Evolutionary conservation across 2,797 vertebrate species (phyloP).

Genomic region (Pipistrellus pipistrellus): DNA sequence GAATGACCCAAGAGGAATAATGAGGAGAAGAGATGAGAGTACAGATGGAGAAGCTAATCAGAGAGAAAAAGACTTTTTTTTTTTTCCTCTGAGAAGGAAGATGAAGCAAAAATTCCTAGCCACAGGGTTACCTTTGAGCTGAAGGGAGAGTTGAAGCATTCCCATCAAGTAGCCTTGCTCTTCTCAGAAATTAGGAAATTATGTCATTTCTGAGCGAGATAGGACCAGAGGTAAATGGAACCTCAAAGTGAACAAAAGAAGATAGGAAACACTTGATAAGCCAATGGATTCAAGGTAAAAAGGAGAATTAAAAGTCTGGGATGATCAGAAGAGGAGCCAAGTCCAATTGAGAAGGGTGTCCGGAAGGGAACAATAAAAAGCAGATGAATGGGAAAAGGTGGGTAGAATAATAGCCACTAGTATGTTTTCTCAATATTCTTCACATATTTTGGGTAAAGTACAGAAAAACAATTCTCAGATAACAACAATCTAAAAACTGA

Average conservation of each 20-base stretch:
- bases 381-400: not conserved
- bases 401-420: not conserved
- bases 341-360: not conserved
- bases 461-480: constrained; percentile 15
- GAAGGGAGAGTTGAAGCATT: not conserved
- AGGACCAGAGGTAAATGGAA: not conserved
- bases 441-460: not conserved
- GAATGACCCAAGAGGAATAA: not conserved
- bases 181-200: not conserved
- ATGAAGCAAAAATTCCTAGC: not conserved
- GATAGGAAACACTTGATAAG: not conserved
- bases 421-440: not conserved
- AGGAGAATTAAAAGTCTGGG: not conserved
- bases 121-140: not conserved
- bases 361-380: not conserved
- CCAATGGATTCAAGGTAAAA: not conserved
- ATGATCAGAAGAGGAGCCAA: not conserved
- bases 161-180: not conserved
- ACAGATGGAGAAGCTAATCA: not conserved
- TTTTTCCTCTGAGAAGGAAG: not conserved
- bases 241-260: not conserved
- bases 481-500: not conserved
- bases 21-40: not conserved
- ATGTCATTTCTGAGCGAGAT: not conserved
- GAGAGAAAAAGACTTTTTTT: not conserved